Percentiles rank a stretch among this genome's conserved stretches.
These are phyloP conservation scores for Melanostoma mellinum DNA, from an alignment of 2,888 invertebrate species.

Conservation along the genomic window DNA sequence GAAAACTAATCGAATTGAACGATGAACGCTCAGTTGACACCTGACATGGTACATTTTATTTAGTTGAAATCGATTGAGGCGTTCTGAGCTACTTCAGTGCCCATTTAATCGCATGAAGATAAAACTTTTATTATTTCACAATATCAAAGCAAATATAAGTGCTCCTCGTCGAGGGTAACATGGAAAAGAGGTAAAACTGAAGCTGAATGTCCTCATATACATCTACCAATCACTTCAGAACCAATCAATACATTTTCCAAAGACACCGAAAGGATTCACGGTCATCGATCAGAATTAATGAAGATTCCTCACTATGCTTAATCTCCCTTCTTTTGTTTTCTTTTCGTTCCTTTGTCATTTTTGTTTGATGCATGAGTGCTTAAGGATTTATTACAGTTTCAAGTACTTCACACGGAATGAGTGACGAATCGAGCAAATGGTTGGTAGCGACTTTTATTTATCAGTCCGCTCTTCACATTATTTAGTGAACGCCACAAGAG, in stretches of 20 bases:
- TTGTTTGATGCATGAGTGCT: conserved; percentile 71
- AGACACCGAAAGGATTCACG: conserved; percentile 80
- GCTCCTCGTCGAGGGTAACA: too few species aligned
- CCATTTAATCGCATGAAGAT: too few species aligned
- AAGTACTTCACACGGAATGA: conserved; percentile 71
- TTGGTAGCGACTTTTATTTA: conserved; percentile 58
- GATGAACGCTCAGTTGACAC: conserved; percentile 25
- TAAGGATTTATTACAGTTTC: conserved; percentile 71
- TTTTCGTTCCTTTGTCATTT: conserved; percentile 68
- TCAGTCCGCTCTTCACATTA: neutral
- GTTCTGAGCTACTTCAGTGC: too few species aligned
- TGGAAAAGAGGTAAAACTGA: too few species aligned
- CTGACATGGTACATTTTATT: conserved; percentile 11
- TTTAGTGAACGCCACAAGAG: conserved; percentile 1
- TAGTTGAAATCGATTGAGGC: neutral
- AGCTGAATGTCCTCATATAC: too few species aligned
- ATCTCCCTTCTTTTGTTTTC: conserved; percentile 65
- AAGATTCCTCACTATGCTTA: conserved; percentile 76
- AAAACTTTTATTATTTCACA: too few species aligned
- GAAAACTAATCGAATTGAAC: conserved; percentile 17
- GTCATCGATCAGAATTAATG: conserved; percentile 83
- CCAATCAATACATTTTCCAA: conserved; percentile 33
- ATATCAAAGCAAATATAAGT: too few species aligned
- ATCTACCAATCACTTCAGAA: too few species aligned
- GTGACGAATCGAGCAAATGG: conserved; percentile 72